Conservation (phyloP, 2,113 vertebrate species). For the Polypterus senegalus region DNA sequence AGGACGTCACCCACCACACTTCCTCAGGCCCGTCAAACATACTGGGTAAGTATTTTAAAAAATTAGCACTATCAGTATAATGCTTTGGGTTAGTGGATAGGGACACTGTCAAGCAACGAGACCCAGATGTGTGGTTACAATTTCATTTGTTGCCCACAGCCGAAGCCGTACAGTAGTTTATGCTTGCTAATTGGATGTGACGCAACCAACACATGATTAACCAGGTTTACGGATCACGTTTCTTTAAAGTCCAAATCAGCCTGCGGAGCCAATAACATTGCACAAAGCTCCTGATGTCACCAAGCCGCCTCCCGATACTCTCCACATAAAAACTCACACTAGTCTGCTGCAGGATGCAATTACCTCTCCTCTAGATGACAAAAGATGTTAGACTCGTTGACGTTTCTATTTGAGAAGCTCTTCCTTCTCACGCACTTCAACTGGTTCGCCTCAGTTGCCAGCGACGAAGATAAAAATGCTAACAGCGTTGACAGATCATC, state of each 20-base stretch:
- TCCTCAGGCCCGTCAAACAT: too few species aligned
- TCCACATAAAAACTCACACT: conserved; percentile 17
- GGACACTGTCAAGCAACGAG: too few species aligned
- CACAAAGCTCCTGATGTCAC: neutral
- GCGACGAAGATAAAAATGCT: conserved; percentile 10
- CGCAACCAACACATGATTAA: too few species aligned
- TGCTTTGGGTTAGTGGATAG: too few species aligned
- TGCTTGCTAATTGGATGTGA: too few species aligned
- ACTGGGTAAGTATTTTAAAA: too few species aligned
- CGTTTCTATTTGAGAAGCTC: conserved; percentile 66
- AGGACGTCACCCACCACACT: too few species aligned
- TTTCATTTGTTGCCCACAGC: too few species aligned
- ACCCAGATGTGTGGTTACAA: too few species aligned
- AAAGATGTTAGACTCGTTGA: conserved; percentile 54
- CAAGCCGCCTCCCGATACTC: conserved; percentile 4
- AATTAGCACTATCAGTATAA: too few species aligned
- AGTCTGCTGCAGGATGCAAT: conserved; percentile 36
- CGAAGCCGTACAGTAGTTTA: too few species aligned
- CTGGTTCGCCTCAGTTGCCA: conserved; percentile 34
- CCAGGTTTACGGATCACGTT: too few species aligned
- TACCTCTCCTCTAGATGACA: conserved; percentile 5
- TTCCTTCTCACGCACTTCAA: conserved; percentile 55
- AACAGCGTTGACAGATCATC: conserved; percentile 26
- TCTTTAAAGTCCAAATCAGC: neutral
- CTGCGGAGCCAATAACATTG: neutral